Conservation (phyloP, 2,113 vertebrate species). For the Paramormyrops kingsleyae region DNA sequence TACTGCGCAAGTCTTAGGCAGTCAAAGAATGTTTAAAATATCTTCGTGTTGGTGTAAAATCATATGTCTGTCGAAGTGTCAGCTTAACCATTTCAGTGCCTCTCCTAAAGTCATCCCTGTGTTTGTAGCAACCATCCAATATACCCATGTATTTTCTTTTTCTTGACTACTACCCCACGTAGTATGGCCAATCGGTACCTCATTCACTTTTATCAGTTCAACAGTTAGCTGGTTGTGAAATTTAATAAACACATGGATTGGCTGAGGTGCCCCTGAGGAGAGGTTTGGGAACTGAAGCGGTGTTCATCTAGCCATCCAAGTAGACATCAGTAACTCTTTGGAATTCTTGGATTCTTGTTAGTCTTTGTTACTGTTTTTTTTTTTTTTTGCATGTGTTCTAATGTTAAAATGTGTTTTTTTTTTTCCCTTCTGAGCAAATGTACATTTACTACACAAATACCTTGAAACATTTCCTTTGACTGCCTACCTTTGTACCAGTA, state of each 20-base stretch:
- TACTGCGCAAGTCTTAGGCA: not conserved
- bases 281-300: not conserved
- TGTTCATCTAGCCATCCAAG: not conserved
- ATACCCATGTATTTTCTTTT: not conserved
- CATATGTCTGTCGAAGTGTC: not conserved
- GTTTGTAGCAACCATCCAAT: not conserved
- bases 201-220: not conserved
- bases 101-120: not conserved
- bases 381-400: not conserved
- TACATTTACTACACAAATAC: not conserved
- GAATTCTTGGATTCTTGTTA: not conserved
- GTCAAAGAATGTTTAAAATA: not conserved
- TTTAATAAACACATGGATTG: not conserved
- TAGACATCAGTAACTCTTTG: not conserved
- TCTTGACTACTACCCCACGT: not conserved
- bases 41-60: not conserved
- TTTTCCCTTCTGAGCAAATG: not conserved
- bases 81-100: not conserved
- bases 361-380: not conserved
- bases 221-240: not conserved
- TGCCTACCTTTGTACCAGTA: not conserved
- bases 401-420: not conserved
- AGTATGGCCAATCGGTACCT: not conserved
- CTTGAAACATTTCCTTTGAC: not conserved
- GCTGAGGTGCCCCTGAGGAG: not conserved